Conservation (phyloP, 2,888 invertebrate species). For the Ferdinandea cuprea region DNA sequence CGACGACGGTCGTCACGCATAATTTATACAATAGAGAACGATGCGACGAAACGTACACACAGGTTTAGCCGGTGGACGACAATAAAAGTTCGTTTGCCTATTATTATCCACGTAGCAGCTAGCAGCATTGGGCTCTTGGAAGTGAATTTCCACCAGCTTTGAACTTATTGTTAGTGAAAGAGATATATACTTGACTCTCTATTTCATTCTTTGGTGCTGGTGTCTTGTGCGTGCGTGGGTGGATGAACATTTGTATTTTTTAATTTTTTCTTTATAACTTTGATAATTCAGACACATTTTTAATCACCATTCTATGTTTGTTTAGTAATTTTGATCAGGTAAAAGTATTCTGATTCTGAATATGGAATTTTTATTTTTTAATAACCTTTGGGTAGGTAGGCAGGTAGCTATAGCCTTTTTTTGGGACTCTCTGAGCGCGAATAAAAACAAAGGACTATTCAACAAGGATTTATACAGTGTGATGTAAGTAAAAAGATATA, state of each 20-base stretch:
- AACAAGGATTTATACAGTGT: constrained; percentile 10
- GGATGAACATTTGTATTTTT: constrained; percentile 25
- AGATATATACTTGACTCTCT: constrained; percentile 13
- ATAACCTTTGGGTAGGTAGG: neutral
- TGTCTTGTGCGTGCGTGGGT: constrained; percentile 6
- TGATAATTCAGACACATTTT: constrained; percentile 16
- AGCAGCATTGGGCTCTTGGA: neutral
- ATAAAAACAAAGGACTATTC: constrained; percentile 16
- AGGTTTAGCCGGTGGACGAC: constrained; percentile 12
- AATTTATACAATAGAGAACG: constrained; percentile 22
- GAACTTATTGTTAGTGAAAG: neutral
- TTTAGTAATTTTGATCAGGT: constrained; percentile 28
- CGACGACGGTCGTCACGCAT: constrained; percentile 39
- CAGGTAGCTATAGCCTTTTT: neutral
- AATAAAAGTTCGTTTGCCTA: neutral
- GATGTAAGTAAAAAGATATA: constrained; percentile 13
- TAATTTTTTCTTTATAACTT: constrained; percentile 34
- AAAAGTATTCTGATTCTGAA: neutral
- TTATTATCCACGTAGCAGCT: neutral
- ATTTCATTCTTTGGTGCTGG: neutral
- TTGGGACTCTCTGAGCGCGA: neutral
- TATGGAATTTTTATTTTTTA: neutral
- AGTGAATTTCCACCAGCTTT: neutral
- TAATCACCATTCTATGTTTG: constrained; percentile 17
- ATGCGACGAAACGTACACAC: constrained; percentile 10